These are phyloP conservation scores for Acanthurus leucopareius DNA, from an alignment of 2,797 vertebrate genomes.

Conservation along the genomic window DNA sequence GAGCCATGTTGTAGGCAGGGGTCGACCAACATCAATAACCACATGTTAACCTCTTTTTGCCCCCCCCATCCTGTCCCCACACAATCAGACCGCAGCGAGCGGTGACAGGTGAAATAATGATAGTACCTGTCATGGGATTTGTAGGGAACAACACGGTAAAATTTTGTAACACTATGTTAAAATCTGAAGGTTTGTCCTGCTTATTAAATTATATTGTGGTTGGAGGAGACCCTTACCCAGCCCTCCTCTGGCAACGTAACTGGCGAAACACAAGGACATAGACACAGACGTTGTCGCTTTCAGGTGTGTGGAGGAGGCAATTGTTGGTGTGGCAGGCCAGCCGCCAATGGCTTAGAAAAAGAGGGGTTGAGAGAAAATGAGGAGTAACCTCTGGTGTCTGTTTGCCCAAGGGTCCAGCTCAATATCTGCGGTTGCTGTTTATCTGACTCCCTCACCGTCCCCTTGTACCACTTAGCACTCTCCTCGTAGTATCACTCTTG, in stretches of 20 bases:
- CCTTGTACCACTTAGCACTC: conserved; percentile 50
- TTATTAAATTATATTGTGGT: too few relatives aligned
- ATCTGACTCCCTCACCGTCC: conserved; percentile 53
- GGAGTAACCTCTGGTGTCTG: conserved; percentile 72
- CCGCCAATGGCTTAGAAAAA: conserved; percentile 49
- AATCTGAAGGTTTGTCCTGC: too few relatives aligned
- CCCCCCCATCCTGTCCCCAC: too few relatives aligned
- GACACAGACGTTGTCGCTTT: conserved; percentile 52
- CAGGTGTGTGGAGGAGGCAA: conserved; percentile 72
- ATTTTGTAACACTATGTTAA: too few relatives aligned
- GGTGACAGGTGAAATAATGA: too few relatives aligned
- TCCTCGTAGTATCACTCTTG: conserved; percentile 29
- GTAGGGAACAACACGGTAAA: too few relatives aligned
- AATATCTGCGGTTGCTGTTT: conserved; percentile 63
- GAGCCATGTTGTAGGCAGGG: conserved; percentile 46
- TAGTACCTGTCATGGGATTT: too few relatives aligned
- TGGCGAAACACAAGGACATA: conserved; percentile 45
- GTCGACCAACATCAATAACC: too few relatives aligned
- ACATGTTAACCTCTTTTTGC: too few relatives aligned
- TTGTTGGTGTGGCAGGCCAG: conserved; percentile 58
- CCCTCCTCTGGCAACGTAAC: conserved; percentile 27
- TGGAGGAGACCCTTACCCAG: too few relatives aligned
- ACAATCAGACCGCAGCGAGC: too few relatives aligned
- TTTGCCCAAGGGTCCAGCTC: conserved; percentile 67
- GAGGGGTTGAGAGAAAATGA: conserved; percentile 62